Evolutionary conservation across 2,888 invertebrate species (phyloP).

Genomic region (Lithosia quadra): DNA sequence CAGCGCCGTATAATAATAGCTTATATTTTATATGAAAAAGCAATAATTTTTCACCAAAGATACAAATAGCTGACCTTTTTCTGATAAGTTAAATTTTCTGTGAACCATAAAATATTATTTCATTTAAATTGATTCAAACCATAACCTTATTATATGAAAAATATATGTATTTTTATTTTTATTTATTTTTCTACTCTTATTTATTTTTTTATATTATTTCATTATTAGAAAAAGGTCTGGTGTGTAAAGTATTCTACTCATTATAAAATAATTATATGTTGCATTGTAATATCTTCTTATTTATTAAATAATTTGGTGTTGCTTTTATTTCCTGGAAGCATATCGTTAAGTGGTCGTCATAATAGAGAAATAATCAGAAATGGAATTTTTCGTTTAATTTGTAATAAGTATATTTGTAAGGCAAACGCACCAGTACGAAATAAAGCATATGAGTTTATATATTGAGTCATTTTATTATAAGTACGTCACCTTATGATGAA

Average conservation of each 20-base stretch:
- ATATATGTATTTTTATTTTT: neutral
- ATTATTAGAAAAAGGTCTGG: conserved; percentile 50
- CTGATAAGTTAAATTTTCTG: conserved; percentile 43
- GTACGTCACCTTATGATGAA: neutral
- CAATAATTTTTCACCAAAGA: conserved; percentile 79
- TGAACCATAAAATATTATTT: conserved; percentile 6
- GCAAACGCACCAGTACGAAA: conserved; percentile 86
- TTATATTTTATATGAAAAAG: conserved; percentile 60
- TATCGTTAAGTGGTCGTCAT: conserved; percentile 81
- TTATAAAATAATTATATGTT: conserved; percentile 47
- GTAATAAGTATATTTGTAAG: conserved; percentile 83
- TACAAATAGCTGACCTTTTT: conserved; percentile 62
- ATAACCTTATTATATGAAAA: neutral
- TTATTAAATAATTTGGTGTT: conserved; percentile 61
- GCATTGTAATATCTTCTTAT: conserved; percentile 57
- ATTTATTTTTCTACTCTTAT: neutral
- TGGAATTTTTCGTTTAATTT: conserved; percentile 68
- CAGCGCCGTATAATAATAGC: conserved; percentile 56
- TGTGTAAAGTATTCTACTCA: conserved; percentile 51
- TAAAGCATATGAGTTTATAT: conserved; percentile 86
- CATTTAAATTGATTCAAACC: neutral
- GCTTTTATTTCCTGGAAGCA: conserved; percentile 75
- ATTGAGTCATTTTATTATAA: conserved; percentile 29
- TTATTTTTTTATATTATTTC: conserved; percentile 13
- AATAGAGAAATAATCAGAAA: conserved; percentile 68